Conservation (phyloP, 2,888 invertebrate genomes). For the Therioaphis trifolii region DNA sequence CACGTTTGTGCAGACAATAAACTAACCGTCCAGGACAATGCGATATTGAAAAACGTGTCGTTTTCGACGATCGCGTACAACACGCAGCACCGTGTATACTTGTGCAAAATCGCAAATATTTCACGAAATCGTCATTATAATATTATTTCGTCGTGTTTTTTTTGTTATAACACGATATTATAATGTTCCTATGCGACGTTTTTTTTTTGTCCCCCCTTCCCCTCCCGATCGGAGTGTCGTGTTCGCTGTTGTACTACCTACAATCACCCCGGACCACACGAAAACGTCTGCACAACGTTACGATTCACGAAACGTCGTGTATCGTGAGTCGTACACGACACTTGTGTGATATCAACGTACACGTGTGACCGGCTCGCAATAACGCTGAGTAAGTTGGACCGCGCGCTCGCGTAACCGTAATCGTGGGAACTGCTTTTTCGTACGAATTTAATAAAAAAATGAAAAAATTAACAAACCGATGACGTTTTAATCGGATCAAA, state of each 20-base stretch:
- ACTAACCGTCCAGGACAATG: too few species aligned
- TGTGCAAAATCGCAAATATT: neutral
- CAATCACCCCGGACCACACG: too few species aligned
- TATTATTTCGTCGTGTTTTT: neutral
- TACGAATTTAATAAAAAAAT: neutral
- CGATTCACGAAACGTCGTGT: neutral
- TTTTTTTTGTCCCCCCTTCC: neutral
- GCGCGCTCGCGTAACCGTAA: too few species aligned
- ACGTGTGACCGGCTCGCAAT: constrained; percentile 1
- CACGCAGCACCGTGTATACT: too few species aligned
- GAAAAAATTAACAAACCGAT: constrained; percentile 35
- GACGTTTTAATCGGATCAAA: constrained; percentile 40
- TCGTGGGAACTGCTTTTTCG: constrained; percentile 44
- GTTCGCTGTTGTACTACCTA: neutral
- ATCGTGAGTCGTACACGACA: neutral
- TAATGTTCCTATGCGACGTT: neutral
- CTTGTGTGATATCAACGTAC: neutral
- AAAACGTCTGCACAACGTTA: neutral
- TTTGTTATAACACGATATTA: neutral
- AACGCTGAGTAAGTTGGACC: constrained; percentile 34
- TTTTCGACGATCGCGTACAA: too few species aligned
- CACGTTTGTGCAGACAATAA: too few species aligned
- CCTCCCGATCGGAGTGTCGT: neutral
- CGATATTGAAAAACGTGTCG: too few species aligned
- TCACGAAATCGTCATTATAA: neutral